These are phyloP conservation scores for Zonotrichia leucophrys DNA, from an alignment of 2,113 vertebrate species.

Conservation along the genomic window DNA sequence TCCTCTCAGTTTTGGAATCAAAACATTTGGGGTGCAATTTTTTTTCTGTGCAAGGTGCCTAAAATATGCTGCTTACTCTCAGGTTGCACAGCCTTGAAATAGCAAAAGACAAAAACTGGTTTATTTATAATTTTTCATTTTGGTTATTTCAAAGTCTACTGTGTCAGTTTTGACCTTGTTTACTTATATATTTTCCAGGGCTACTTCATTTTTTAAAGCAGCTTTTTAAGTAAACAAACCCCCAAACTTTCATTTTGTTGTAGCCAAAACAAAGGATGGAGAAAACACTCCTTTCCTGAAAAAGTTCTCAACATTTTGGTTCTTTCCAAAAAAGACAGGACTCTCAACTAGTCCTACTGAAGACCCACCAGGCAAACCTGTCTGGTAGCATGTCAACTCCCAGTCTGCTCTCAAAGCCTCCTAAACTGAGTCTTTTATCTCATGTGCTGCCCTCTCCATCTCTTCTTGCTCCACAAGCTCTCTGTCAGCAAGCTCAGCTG, in stretches of 20 bases:
- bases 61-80: not conserved
- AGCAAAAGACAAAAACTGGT: not conserved
- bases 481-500: not conserved
- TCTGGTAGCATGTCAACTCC: not conserved
- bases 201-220: not conserved
- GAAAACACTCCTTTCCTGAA: not conserved
- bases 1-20: not conserved
- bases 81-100: not conserved
- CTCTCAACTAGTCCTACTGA: not conserved
- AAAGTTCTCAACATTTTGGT: not conserved
- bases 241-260: not conserved
- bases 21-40: not conserved
- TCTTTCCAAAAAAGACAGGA: not conserved
- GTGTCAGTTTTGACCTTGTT: not conserved
- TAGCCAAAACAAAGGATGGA: not conserved
- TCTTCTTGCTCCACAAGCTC: not conserved
- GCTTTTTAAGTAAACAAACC: not conserved
- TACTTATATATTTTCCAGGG: not conserved
- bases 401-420: not conserved
- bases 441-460: not conserved
- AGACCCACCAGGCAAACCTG: not conserved
- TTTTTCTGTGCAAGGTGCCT: not conserved
- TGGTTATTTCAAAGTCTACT: not conserved
- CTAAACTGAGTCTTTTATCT: not conserved
- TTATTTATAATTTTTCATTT: not conserved